These are phyloP conservation scores for Dasyprocta punctata DNA, from an alignment of 2,113 vertebrate species.

Conservation along the genomic window DNA sequence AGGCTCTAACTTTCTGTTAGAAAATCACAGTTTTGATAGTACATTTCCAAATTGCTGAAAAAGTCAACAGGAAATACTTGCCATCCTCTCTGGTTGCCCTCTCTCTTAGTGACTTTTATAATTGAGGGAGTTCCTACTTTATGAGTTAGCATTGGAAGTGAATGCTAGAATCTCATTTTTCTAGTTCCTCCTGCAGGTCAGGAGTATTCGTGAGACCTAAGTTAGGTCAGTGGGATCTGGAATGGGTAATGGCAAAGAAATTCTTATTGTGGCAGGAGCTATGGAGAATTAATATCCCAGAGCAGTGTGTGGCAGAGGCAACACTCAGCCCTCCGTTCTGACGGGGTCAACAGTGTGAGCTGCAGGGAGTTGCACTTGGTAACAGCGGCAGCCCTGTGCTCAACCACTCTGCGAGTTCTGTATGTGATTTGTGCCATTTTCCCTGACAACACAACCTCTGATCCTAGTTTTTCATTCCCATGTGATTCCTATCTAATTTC, in stretches of 20 bases:
- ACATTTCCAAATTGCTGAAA: constrained; percentile 29
- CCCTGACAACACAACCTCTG: neutral
- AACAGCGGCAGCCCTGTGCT: neutral
- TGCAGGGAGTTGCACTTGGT: no score
- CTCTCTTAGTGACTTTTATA: no score
- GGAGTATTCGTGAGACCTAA: neutral
- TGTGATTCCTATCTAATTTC: neutral
- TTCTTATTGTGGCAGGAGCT: neutral
- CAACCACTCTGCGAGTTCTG: neutral
- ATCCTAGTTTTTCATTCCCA: neutral
- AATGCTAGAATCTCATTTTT: neutral
- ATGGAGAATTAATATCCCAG: neutral
- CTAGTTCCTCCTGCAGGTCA: neutral
- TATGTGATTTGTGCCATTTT: neutral
- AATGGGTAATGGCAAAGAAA: neutral
- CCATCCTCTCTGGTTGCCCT: neutral
- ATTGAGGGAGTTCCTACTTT: neutral
- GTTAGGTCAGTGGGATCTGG: neutral
- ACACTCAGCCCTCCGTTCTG: neutral
- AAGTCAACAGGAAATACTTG: neutral
- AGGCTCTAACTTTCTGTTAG: neutral
- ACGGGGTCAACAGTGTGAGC: neutral
- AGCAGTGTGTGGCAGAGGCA: no score
- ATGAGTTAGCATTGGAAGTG: neutral
- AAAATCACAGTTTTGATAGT: neutral